Evolutionary conservation across 2,888 invertebrate species (phyloP).

Genomic region (Pyrrhia umbra): DNA sequence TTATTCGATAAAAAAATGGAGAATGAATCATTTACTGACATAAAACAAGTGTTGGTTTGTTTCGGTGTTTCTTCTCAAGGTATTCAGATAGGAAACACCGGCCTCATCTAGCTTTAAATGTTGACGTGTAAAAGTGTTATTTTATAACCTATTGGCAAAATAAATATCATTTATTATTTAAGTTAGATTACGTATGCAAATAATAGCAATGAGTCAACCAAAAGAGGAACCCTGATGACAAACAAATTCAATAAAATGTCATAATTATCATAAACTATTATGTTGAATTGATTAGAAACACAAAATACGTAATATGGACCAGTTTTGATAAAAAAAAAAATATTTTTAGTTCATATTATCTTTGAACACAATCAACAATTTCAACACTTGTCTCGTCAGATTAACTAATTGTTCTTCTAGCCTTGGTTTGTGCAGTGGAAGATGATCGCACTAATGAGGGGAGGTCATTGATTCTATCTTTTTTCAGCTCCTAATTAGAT

Average conservation of each 20-base stretch:
- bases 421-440: constrained; percentile 32
- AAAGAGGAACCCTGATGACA: background rate
- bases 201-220: background rate
- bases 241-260: background rate
- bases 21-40: background rate
- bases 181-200: too few species aligned
- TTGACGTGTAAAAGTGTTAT: too few species aligned
- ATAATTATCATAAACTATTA: background rate
- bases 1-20: constrained; percentile 24
- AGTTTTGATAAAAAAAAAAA: background rate
- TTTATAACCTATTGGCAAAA: too few species aligned
- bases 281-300: background rate
- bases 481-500: constrained; percentile 24
- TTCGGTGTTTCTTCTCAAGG: too few species aligned
- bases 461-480: constrained; percentile 28
- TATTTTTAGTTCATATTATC: background rate
- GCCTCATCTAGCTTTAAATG: too few species aligned
- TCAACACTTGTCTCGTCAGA: constrained; percentile 13
- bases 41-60: too few species aligned
- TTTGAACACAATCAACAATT: constrained; percentile 4
- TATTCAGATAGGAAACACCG: too few species aligned
- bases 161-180: too few species aligned
- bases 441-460: constrained; percentile 36
- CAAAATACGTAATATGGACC: background rate
- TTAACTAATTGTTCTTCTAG: constrained; percentile 7